Evolutionary conservation across 2,888 invertebrate genomes (phyloP).

Genomic region (Platycnemis pennipes): DNA sequence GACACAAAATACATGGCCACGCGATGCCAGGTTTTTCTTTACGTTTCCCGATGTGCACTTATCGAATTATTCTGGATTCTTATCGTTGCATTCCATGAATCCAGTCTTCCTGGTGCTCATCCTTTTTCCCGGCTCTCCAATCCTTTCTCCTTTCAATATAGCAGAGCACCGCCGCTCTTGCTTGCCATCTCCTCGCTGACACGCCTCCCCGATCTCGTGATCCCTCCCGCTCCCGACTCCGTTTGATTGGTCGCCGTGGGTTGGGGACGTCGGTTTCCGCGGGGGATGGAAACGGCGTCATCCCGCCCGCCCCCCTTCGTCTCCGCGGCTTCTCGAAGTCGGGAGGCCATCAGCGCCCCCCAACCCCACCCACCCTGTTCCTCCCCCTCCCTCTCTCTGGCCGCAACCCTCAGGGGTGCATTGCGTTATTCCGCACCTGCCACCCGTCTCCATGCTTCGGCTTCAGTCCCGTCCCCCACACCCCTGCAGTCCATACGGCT

Average conservation of each 20-base stretch:
- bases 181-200: neutral
- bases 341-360: no score
- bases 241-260: neutral
- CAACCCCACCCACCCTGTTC: neutral
- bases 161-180: neutral
- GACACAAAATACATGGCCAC: no score
- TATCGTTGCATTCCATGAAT: no score
- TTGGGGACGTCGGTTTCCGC: neutral
- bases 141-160: no score
- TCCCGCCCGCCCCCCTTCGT: no score
- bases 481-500: neutral
- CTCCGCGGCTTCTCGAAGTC: no score
- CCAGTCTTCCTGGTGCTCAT: no score
- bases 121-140: neutral
- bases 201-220: neutral
- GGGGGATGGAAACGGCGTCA: neutral
- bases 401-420: neutral
- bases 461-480: neutral
- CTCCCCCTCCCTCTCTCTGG: neutral
- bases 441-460: neutral
- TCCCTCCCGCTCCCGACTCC: neutral
- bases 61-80: no score
- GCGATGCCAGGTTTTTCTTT: no score
- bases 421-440: conserved; percentile 43
- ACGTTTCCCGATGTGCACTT: no score